phyloP scores from a whole-genome alignment of 2,113 vertebrate genomes.

The Neofelis nebulosa region DNA sequence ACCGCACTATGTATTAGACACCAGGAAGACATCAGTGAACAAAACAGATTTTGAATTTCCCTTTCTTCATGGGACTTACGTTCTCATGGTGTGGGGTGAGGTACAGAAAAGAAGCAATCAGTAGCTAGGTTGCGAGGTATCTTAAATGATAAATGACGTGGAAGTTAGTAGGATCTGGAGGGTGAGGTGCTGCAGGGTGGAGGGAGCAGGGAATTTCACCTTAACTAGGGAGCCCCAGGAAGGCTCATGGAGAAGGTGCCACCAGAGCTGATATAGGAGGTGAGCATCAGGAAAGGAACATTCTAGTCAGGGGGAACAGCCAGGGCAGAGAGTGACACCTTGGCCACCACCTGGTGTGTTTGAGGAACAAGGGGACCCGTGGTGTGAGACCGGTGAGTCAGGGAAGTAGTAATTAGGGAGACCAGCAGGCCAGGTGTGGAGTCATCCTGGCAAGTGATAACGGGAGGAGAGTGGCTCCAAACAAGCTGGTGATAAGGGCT shows the following conservation, averaged over 20 bases:
- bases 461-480: neutral
- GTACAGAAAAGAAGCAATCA: neutral
- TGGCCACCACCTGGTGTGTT: rapidly evolving
- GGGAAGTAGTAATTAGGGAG: neutral
- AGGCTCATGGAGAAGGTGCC: neutral
- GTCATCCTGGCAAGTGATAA: too few species aligned
- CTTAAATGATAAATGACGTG: neutral
- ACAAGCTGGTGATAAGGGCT: neutral
- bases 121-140: neutral
- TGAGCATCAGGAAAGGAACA: neutral
- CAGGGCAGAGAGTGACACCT: neutral
- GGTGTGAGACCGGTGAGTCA: neutral
- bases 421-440: neutral
- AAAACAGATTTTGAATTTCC: neutral
- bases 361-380: neutral
- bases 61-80: neutral
- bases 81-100: neutral
- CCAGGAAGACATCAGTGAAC: neutral
- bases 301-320: neutral
- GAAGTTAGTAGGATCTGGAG: too few species aligned
- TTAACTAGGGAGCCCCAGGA: too few species aligned
- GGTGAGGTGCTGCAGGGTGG: rapidly evolving
- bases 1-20: neutral
- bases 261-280: neutral
- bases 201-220: neutral